Base-by-base conservation (phyloP, 1,140 invertebrate genomes). In the Augochlora pura region DNA sequence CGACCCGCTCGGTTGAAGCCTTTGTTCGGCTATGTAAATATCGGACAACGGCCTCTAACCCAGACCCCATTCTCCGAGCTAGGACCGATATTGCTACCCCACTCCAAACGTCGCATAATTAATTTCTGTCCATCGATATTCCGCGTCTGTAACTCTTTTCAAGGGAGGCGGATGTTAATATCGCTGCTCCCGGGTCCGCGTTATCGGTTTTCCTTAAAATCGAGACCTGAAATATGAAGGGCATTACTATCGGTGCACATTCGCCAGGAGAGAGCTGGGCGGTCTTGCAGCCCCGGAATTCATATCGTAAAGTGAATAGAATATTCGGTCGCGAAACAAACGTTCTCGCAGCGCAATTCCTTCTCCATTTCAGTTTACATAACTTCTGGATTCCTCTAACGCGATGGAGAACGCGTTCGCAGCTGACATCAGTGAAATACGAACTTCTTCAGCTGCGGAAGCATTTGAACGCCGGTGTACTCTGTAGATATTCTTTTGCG, bases 101-200 rank as follows among this genome's bases (percentile, higher is more conserved):
- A 52, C 25, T 27, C 60, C 71, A 32, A 7, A 1, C 27, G 27
- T 79, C 63, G 77, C 77, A 74, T 79, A 79, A 79, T 79, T 79
- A 79, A 79, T 79, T 79, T 67, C 73, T 74, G 70, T 79, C 71
- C 71, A 79, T 73, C 70, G 77, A 79, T 79, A 79, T 74, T 73
- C 77, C 62, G 39, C 16, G 62, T 72, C 49, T 72, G 60, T 73
- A 62, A 79, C 71, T 79, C 38, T 54, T 64, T 70, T 54, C 75
- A 23, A 7, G n/a, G 18, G 46, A 4, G 21, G 27, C 9, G 39
- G 1, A 74, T 52, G 71, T 74, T 73, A 79, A 79, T 79, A 79
- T 79, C 71, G 71, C 18, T 18, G 49, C 49, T n/a, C 1, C 27
- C 64, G 8, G 23, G 5, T 64, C 46, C 39, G 7, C n/a, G 68